Conservation (phyloP, 2,888 invertebrate species). For the Lissonota sp. region DNA sequence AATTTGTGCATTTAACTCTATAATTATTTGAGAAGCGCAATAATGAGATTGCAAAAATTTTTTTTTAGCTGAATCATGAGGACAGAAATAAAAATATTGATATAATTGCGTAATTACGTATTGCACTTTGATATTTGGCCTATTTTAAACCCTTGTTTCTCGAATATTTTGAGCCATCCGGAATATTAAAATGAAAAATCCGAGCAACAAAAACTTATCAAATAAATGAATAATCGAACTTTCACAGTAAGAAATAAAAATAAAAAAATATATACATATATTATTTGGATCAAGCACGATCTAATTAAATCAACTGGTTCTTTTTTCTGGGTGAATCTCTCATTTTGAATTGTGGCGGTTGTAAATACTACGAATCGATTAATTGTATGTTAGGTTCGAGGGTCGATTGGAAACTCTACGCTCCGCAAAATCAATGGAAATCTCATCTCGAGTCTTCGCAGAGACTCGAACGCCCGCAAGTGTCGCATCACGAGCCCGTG, state of each 20-base stretch:
- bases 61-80: too few relatives aligned
- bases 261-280: constrained; percentile 20
- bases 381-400: constrained; percentile 68
- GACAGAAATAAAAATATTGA: too few relatives aligned
- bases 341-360: too few relatives aligned
- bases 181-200: constrained; percentile 5
- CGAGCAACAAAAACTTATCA: constrained; percentile 31
- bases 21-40: too few relatives aligned
- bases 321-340: too few relatives aligned
- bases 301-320: too few relatives aligned
- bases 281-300: too few relatives aligned
- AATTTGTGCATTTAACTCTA: too few relatives aligned
- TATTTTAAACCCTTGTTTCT: background rate
- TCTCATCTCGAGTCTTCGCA: constrained; percentile 68
- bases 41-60: too few relatives aligned
- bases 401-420: constrained; percentile 76
- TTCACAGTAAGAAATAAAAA: too few relatives aligned
- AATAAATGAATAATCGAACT: constrained; percentile 36
- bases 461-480: constrained; percentile 69
- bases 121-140: too few relatives aligned
- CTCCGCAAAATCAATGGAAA: constrained; percentile 72
- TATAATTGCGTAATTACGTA: too few relatives aligned
- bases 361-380: background rate
- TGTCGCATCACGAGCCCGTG: constrained; percentile 17
- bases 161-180: background rate